phyloP scores from a whole-genome alignment of 2,113 vertebrate species.

The Laticauda laticaudata region DNA sequence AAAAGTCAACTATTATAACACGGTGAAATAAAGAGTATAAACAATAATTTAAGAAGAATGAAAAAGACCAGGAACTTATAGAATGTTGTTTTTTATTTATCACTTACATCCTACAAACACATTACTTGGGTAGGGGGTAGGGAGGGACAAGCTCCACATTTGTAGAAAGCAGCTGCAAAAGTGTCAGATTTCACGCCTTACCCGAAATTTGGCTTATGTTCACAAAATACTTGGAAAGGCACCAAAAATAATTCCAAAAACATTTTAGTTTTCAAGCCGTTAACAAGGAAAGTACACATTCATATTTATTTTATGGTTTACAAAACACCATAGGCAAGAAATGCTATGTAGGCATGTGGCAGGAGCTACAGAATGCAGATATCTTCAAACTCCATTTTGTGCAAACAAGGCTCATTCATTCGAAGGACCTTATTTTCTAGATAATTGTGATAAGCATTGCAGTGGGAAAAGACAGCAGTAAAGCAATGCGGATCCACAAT shows the following conservation, averaged over 20 bases:
- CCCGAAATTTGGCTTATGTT: background rate
- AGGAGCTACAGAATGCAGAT: background rate
- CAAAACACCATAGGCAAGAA: conserved; percentile 10
- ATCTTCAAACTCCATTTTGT: background rate
- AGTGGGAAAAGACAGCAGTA: too few relatives aligned
- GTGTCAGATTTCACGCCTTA: background rate
- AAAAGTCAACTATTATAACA: background rate
- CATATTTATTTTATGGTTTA: conserved; percentile 12
- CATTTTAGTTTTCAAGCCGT: background rate
- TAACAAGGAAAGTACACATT: background rate
- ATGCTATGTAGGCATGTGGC: background rate
- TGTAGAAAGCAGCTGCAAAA: conserved; percentile 7
- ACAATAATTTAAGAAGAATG: background rate
- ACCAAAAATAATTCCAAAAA: conserved; percentile 16
- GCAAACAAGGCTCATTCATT: background rate
- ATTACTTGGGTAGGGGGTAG: background rate
- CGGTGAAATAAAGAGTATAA: background rate
- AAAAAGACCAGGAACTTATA: conserved; percentile 10
- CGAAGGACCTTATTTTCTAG: background rate
- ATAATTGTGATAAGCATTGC: background rate
- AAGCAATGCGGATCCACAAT: rapidly evolving
- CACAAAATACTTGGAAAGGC: conserved; percentile 14
- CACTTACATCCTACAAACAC: conserved; percentile 9
- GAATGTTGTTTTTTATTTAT: conserved; percentile 33
- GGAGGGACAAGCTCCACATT: background rate